Conservation (phyloP, 30 jellyfish, hydroid and myxozoan species). For the Catostylus mosaicus region DNA sequence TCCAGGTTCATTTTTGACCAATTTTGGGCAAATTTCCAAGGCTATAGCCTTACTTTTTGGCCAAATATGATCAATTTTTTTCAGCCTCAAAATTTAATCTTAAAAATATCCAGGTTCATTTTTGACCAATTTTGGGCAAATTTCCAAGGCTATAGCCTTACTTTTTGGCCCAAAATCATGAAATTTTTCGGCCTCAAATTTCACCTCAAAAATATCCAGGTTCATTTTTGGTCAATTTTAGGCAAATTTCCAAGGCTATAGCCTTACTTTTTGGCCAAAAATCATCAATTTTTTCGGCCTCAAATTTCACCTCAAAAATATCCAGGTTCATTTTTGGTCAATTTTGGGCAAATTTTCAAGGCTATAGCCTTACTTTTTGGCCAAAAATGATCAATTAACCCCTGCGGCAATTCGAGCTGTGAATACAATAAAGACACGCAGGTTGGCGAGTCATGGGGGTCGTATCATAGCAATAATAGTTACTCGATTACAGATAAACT, state of each 20-base stretch:
- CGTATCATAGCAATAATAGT: too few relatives aligned
- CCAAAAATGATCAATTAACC: neutral
- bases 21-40: neutral
- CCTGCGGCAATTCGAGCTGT: too few relatives aligned
- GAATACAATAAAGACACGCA: too few relatives aligned
- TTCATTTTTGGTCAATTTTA: neutral
- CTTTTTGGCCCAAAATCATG: neutral
- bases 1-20: neutral
- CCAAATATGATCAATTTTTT: neutral
- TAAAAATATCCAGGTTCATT: neutral
- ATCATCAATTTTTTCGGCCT: neutral
- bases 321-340: neutral
- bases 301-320: neutral
- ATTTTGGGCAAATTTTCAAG: neutral
- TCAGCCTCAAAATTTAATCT: neutral
- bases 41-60: constrained; percentile 27
- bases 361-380: constrained; percentile 1
- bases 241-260: neutral
- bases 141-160: neutral
- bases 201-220: too few relatives aligned
- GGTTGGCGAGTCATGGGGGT: too few relatives aligned
- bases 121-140: neutral
- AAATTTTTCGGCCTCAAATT: too few relatives aligned
- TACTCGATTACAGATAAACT: too few relatives aligned
- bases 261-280: neutral